Evolutionary conservation across 2,797 vertebrate genomes (phyloP).

Genomic region (Florisuga fusca): DNA sequence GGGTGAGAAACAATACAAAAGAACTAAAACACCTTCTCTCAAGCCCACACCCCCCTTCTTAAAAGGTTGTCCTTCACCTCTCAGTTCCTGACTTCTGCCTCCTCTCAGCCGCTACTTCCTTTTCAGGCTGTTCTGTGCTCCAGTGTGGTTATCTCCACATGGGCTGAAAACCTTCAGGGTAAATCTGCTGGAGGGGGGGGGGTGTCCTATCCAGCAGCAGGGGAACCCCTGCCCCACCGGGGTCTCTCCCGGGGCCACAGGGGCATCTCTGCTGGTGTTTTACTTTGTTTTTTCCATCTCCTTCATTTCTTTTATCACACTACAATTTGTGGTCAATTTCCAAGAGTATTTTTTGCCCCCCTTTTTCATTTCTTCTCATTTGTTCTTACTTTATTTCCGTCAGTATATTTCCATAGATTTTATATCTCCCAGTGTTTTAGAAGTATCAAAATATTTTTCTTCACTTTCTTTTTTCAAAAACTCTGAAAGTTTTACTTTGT

Average conservation of each 20-base stretch:
- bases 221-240: neutral
- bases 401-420: neutral
- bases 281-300: neutral
- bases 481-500: neutral
- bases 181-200: neutral
- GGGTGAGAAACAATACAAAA: neutral
- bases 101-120: neutral
- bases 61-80: neutral
- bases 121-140: neutral
- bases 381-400: neutral
- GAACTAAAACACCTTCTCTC: neutral
- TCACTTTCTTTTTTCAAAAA: neutral
- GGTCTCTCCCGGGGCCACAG: too few species aligned
- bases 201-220: neutral
- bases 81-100: neutral
- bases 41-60: rapidly evolving
- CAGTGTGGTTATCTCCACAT: neutral
- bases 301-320: neutral
- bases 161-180: neutral
- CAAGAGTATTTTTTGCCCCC: neutral
- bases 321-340: neutral
- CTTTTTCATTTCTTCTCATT: neutral
- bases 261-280: neutral
- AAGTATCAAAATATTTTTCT: neutral
- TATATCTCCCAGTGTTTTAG: neutral